These are phyloP conservation scores for Xanthia icteritia DNA, from an alignment of 2,888 invertebrate genomes.

Conservation along the genomic window DNA sequence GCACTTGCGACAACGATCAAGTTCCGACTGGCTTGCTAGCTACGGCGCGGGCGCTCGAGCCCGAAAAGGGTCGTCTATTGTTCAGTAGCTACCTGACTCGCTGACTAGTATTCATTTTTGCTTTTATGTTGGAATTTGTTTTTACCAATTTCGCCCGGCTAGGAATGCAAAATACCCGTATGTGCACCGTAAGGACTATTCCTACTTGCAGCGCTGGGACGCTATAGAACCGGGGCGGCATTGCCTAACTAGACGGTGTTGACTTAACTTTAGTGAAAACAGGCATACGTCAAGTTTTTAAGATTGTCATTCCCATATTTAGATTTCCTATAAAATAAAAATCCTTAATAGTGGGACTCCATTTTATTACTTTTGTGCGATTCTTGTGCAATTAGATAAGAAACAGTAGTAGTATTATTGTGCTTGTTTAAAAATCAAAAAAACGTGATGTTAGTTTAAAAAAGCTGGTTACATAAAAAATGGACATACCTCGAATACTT, in stretches of 20 bases:
- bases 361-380: conserved; percentile 42
- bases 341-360: conserved; percentile 3
- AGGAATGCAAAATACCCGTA: no score
- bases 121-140: no score
- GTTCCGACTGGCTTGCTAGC: no score
- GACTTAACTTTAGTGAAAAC: neutral
- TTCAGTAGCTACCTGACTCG: no score
- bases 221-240: no score
- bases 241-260: neutral
- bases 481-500: conserved; percentile 7
- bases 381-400: conserved; percentile 32
- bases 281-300: neutral
- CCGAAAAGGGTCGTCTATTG: no score
- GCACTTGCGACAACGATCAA: no score
- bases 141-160: no score
- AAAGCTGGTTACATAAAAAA: conserved; percentile 1
- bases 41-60: no score
- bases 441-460: conserved; percentile 30
- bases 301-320: neutral
- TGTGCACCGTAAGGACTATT: no score
- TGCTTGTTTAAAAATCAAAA: conserved; percentile 6
- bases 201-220: no score
- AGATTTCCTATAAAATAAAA: conserved; percentile 26
- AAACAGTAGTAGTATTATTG: conserved; percentile 17
- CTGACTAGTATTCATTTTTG: no score